These are phyloP conservation scores for Pseudomyrmex cubaensis DNA, from an alignment of 1,140 invertebrate genomes.

Conservation along the genomic window DNA sequence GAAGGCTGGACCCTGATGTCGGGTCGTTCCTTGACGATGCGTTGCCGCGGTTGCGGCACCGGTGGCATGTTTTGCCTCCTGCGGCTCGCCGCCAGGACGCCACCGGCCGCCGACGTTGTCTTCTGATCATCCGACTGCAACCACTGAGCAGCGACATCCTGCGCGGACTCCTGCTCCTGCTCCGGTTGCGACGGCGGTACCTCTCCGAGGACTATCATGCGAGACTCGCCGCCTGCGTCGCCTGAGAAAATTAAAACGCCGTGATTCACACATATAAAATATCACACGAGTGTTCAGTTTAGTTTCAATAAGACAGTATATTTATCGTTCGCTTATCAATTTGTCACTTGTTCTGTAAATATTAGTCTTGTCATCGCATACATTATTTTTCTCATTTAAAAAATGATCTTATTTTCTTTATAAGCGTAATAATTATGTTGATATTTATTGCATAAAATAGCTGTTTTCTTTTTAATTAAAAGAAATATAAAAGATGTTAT, in stretches of 20 bases:
- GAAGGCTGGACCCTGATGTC: conserved; percentile 72
- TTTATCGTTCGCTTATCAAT: neutral
- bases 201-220: conserved; percentile 82
- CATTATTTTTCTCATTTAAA: too few relatives aligned
- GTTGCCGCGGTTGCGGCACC: conserved; percentile 78
- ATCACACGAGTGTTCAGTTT: neutral
- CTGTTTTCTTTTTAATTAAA: too few relatives aligned
- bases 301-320: neutral
- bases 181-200: conserved; percentile 80
- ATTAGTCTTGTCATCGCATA: too few relatives aligned
- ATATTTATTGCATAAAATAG: too few relatives aligned
- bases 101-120: neutral
- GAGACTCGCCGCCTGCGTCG: conserved; percentile 79
- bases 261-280: neutral
- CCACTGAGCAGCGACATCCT: conserved; percentile 83
- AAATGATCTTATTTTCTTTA: too few relatives aligned
- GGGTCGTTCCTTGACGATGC: conserved; percentile 66
- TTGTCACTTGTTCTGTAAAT: too few relatives aligned
- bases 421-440: too few relatives aligned
- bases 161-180: conserved; percentile 82
- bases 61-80: conserved; percentile 66
- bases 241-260: conserved; percentile 48
- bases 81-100: conserved; percentile 34
- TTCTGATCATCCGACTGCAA: conserved; percentile 74
- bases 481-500: too few relatives aligned